These are phyloP conservation scores for Pyrgilauda ruficollis DNA, from an alignment of 2,113 vertebrate genomes.

Conservation along the genomic window DNA sequence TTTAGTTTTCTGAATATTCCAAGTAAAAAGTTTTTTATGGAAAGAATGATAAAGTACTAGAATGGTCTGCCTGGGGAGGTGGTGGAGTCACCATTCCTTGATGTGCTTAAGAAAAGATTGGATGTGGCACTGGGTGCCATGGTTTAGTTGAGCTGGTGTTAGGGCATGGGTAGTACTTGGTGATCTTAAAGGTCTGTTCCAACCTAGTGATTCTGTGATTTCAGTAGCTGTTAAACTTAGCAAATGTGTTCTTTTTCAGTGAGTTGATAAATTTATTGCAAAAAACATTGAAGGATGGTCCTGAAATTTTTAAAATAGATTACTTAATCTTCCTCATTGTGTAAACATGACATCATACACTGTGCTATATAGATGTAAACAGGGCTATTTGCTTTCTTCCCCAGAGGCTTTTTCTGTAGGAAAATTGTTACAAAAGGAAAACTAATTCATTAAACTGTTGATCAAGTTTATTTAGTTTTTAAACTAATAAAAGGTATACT, in stretches of 20 bases:
- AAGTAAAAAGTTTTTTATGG: not conserved
- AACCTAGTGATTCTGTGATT: not conserved
- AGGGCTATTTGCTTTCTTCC: not conserved
- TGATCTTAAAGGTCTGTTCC: not conserved
- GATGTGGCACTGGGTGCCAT: not conserved
- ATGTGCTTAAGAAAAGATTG: not conserved
- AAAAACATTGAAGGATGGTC: not conserved
- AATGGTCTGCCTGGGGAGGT: not conserved
- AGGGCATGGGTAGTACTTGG: not conserved
- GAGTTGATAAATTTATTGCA: not conserved
- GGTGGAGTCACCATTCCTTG: not conserved
- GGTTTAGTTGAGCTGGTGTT: not conserved
- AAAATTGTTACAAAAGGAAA: not conserved
- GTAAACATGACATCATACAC: not conserved
- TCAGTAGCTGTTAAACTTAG: not conserved
- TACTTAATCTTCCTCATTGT: not conserved
- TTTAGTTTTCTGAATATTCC: not conserved
- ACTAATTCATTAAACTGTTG: not conserved
- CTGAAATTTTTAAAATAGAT: not conserved
- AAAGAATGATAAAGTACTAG: not conserved
- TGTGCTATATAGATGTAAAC: too few species aligned
- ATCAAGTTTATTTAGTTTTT: not conserved
- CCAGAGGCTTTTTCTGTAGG: not conserved
- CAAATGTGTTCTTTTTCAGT: not conserved
- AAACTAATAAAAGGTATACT: not conserved